These are phyloP conservation scores for Melikaiella ostensackeni DNA, from an alignment of 2,888 invertebrate genomes.

Conservation along the genomic window DNA sequence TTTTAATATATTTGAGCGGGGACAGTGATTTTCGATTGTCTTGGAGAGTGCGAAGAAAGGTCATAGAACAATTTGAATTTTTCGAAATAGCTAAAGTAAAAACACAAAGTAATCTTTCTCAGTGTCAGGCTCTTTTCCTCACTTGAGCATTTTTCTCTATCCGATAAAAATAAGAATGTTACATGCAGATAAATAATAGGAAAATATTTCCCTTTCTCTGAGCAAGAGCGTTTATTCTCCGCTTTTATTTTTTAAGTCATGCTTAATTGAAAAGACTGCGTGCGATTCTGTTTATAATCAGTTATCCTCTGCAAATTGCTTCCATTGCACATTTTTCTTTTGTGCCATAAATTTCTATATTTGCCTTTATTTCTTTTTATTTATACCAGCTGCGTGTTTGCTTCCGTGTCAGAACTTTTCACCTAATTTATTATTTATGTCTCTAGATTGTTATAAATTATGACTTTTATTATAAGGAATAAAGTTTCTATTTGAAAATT, in stretches of 20 bases:
- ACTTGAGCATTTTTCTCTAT: conserved; percentile 26
- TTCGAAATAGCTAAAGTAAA: conserved; percentile 18
- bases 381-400: conserved; percentile 15
- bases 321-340: not conserved
- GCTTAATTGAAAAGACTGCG: conserved; percentile 7
- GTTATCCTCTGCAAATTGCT: conserved; percentile 9
- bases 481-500: conserved; percentile 31
- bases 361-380: conserved; percentile 6
- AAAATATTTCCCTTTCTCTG: conserved; percentile 6
- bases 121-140: conserved; percentile 39
- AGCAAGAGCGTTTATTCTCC: not conserved
- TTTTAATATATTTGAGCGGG: conserved; percentile 46
- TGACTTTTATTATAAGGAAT: conserved; percentile 13
- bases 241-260: conserved; percentile 8
- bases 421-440: conserved; percentile 1
- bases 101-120: conserved; percentile 41
- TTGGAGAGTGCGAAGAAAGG: conserved; percentile 43
- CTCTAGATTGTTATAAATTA: conserved; percentile 1
- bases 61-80: not conserved
- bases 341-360: not conserved
- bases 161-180: conserved; percentile 15
- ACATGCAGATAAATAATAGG: not conserved
- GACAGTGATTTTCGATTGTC: conserved; percentile 49
- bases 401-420: not conserved
- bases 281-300: not conserved